phyloP scores from a whole-genome alignment of 2,113 vertebrate species.

The Spea multiplicata region DNA sequence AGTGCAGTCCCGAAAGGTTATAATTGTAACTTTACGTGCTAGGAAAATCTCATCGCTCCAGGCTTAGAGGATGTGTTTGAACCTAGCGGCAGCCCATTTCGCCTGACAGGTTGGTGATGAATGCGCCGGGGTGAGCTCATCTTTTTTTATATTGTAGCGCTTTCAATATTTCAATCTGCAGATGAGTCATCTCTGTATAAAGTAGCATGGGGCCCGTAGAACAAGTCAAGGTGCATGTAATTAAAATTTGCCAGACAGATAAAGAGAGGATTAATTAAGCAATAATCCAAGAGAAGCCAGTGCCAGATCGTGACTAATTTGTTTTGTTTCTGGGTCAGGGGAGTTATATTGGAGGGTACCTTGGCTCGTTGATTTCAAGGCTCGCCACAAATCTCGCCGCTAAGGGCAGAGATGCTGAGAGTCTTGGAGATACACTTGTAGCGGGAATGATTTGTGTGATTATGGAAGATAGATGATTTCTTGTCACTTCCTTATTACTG shows the following conservation, averaged over 20 bases:
- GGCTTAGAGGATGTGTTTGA: background rate
- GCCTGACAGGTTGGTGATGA: conserved; percentile 26
- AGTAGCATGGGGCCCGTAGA: conserved; percentile 1
- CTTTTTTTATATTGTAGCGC: conserved; percentile 12
- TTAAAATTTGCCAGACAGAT: conserved; percentile 39
- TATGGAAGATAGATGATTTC: background rate
- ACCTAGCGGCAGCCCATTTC: conserved; percentile 9
- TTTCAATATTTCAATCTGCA: conserved; percentile 13
- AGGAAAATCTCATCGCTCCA: background rate
- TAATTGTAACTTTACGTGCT: background rate
- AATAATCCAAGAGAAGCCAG: conserved; percentile 18
- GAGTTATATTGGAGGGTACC: conserved; percentile 9
- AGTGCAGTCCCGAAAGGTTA: background rate
- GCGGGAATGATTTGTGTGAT: conserved; percentile 13
- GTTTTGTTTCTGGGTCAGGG: conserved; percentile 31
- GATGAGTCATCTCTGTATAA: conserved; percentile 29
- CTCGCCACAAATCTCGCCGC: conserved; percentile 3
- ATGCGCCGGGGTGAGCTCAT: conserved; percentile 13
- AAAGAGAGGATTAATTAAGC: conserved; percentile 45
- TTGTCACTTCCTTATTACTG: conserved; percentile 6
- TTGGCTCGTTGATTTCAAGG: conserved; percentile 26
- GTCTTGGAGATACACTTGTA: background rate
- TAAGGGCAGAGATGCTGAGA: background rate
- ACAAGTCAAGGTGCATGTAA: conserved; percentile 27
- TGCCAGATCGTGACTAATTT: conserved; percentile 36